phyloP scores from a whole-genome alignment of 2,888 invertebrate species.

The Dendrolimus houi region DNA sequence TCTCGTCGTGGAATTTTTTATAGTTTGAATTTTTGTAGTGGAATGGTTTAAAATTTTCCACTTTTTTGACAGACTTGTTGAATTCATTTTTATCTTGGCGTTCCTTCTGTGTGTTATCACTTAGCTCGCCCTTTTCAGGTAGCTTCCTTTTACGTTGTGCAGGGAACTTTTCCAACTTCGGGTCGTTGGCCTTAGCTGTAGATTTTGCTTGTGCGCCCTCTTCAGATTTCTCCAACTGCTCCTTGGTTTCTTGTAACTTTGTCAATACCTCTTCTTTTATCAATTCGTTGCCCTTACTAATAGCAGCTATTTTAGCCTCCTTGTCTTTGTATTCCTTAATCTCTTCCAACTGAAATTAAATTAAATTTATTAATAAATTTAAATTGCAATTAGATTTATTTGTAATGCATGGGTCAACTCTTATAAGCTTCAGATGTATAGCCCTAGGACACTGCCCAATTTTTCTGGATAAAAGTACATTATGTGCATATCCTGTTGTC shows the following conservation, averaged over 20 bases:
- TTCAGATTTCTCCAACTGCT: constrained; percentile 19
- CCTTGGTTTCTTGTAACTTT: constrained; percentile 37
- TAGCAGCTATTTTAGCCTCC: constrained; percentile 47
- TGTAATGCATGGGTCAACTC: no score
- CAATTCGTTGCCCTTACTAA: constrained; percentile 43
- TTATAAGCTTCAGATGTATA: no score
- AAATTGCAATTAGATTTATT: no score
- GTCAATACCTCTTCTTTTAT: constrained; percentile 43
- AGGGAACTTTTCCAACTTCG: constrained; percentile 14
- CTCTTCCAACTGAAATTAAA: constrained; percentile 38
- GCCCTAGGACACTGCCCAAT: no score
- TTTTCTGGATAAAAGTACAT: no score
- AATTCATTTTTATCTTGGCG: constrained; percentile 15
- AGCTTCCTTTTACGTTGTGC: constrained; percentile 34
- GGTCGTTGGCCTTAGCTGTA: constrained; percentile 7
- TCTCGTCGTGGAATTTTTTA: constrained; percentile 42
- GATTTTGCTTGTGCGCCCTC: neutral
- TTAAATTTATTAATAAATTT: no score
- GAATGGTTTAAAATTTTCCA: constrained; percentile 25
- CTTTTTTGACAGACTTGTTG: constrained; percentile 13
- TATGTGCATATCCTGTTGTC: no score
- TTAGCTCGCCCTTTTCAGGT: constrained; percentile 20
- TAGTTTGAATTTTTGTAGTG: constrained; percentile 45
- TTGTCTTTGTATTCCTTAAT: constrained; percentile 45
- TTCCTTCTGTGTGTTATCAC: constrained; percentile 10